A percentile compares a stretch with the other conserved stretches of the same genome.
Evolutionary conservation across 2,113 vertebrate genomes (phyloP).

Genomic region (Oncorhynchus nerka): DNA sequence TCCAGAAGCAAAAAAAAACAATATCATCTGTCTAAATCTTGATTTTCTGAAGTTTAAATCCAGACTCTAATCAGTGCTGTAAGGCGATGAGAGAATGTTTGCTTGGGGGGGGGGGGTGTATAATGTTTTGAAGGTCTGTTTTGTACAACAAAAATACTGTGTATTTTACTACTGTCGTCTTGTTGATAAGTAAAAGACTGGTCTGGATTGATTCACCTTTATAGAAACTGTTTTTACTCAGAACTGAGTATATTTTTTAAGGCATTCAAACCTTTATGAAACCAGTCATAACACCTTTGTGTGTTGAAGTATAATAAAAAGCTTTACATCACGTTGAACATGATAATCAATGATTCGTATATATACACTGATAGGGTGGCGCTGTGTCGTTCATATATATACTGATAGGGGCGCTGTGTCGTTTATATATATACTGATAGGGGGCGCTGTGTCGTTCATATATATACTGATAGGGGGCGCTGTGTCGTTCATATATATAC

Average conservation of each 20-base stretch:
- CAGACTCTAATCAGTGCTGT: constrained; percentile 13
- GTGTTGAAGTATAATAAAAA: not conserved
- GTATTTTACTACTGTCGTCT: not conserved
- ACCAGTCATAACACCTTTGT: too few species aligned
- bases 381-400: too few species aligned
- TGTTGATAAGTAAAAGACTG: too few species aligned
- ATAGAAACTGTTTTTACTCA: not conserved
- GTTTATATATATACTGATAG: too few species aligned
- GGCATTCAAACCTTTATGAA: too few species aligned
- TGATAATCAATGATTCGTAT: not conserved
- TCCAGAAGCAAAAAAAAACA: constrained; percentile 6
- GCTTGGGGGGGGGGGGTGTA: not conserved
- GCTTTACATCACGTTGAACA: not conserved
- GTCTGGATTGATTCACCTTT: not conserved
- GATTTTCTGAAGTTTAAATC: not conserved
- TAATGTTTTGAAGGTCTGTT: constrained; percentile 36
- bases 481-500: too few species aligned
- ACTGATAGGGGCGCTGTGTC: too few species aligned
- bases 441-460: too few species aligned
- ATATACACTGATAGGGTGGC: too few species aligned
- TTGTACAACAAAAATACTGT: constrained; percentile 36
- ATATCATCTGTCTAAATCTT: constrained; percentile 8
- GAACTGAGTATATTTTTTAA: not conserved
- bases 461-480: too few species aligned
- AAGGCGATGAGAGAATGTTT: constrained; percentile 22